These are phyloP conservation scores for Eupithecia subumbrata DNA, from an alignment of 2,888 invertebrate genomes.

Conservation along the genomic window DNA sequence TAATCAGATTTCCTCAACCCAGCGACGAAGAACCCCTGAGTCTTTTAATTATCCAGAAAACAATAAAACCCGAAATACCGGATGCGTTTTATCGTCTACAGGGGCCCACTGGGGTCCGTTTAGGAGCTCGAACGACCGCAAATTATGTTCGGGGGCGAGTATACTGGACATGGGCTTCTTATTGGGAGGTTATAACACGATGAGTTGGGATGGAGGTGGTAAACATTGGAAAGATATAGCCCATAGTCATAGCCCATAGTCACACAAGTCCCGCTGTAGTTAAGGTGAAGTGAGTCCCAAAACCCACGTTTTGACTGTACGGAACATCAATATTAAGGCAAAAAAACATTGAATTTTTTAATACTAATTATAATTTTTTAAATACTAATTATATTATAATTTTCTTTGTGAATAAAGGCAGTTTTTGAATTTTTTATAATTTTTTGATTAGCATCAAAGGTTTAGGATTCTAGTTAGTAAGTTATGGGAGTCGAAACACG, in stretches of 20 bases:
- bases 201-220: conserved; percentile 2
- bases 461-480: too few species aligned
- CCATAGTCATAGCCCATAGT: not conserved
- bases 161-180: not conserved
- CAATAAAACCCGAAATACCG: conserved; percentile 46
- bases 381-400: too few species aligned
- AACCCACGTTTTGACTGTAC: too few species aligned
- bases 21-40: conserved; percentile 21
- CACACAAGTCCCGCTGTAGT: not conserved
- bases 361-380: too few species aligned
- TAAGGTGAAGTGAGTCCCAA: too few species aligned
- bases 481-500: too few species aligned
- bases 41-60: conserved; percentile 44
- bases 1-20: conserved; percentile 18
- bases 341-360: too few species aligned
- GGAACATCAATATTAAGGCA: too few species aligned
- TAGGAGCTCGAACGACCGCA: conserved; percentile 27
- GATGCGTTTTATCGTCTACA: conserved; percentile 41
- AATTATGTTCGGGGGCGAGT: conserved; percentile 5
- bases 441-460: too few species aligned
- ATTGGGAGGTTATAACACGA: not conserved
- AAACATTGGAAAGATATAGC: not conserved
- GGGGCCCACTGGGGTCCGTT: conserved; percentile 27
- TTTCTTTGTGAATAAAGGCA: too few species aligned
- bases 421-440: too few species aligned